phyloP scores from a whole-genome alignment of 2,797 vertebrate species.

The Sebastolobus altivelis region DNA sequence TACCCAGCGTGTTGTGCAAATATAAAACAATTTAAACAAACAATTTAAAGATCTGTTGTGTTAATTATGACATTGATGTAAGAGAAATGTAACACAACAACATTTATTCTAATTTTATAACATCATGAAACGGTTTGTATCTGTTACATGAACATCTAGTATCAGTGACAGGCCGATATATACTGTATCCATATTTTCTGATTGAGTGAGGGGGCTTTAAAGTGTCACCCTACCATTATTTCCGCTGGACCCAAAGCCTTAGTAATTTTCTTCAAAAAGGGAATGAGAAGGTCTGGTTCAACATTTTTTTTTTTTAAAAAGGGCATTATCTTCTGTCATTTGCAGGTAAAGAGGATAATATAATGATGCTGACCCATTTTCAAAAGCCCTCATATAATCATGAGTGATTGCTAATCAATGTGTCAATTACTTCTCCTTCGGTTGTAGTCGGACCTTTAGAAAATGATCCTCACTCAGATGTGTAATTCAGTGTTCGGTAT shows the following conservation, averaged over 20 bases:
- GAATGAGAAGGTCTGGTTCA: constrained; percentile 54
- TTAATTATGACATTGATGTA: background rate
- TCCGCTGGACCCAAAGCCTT: constrained; percentile 48
- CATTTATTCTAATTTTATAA: background rate
- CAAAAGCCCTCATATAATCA: constrained; percentile 73
- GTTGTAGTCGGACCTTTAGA: constrained; percentile 50
- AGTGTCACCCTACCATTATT: constrained; percentile 54
- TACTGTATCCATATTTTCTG: constrained; percentile 43
- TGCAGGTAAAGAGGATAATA: constrained; percentile 74
- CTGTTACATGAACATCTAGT: background rate
- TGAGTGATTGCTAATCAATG: constrained; percentile 79
- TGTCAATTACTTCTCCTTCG: constrained; percentile 67
- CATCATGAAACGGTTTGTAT: background rate
- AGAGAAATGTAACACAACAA: background rate
- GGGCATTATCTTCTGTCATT: constrained; percentile 56
- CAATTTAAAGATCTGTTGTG: background rate
- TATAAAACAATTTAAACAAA: background rate
- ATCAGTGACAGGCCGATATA: background rate
- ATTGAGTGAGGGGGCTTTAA: constrained; percentile 55
- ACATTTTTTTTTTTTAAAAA: background rate
- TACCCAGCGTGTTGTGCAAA: background rate
- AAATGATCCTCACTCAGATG: constrained; percentile 37
- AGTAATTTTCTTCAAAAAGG: constrained; percentile 52
- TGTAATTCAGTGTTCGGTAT: constrained; percentile 41
- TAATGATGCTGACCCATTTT: constrained; percentile 65